These are phyloP conservation scores for Scrobipalpa costella DNA, from an alignment of 2,888 invertebrate species.

Conservation along the genomic window DNA sequence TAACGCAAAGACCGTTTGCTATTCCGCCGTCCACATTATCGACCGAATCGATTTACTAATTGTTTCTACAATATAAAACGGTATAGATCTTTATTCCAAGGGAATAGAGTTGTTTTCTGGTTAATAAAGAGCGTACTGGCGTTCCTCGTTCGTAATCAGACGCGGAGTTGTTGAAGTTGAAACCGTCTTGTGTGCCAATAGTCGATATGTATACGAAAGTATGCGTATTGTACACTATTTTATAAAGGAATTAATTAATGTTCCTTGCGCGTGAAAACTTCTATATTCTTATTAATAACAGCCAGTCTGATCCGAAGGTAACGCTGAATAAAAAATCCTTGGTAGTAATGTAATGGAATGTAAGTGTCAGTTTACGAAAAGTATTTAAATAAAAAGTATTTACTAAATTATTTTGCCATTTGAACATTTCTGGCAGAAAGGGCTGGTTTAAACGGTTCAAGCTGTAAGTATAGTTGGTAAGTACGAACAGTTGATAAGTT, in stretches of 20 bases:
- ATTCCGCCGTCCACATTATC: conserved; percentile 30
- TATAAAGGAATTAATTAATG: not conserved
- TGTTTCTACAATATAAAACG: not conserved
- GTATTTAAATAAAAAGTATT: too few relatives aligned
- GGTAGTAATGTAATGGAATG: too few relatives aligned
- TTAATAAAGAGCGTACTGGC: not conserved
- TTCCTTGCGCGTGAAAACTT: too few relatives aligned
- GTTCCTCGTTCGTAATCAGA: conserved; percentile 40
- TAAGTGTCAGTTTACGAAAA: too few relatives aligned
- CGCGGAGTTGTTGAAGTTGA: conserved; percentile 43
- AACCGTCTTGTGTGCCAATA: conserved; percentile 52
- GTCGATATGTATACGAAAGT: conserved; percentile 12
- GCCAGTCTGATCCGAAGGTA: too few relatives aligned
- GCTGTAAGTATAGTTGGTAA: too few relatives aligned
- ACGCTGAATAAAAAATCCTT: too few relatives aligned
- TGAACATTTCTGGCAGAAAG: too few relatives aligned
- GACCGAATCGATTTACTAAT: conserved; percentile 14
- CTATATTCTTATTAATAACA: too few relatives aligned
- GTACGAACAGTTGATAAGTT: too few relatives aligned
- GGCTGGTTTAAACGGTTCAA: too few relatives aligned
- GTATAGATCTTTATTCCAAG: not conserved
- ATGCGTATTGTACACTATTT: not conserved
- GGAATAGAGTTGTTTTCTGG: conserved; percentile 12
- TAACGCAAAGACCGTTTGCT: conserved; percentile 33
- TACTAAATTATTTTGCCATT: too few relatives aligned